Base-by-base conservation (phyloP, 2,797 vertebrate genomes). In the Periparus ater region DNA sequence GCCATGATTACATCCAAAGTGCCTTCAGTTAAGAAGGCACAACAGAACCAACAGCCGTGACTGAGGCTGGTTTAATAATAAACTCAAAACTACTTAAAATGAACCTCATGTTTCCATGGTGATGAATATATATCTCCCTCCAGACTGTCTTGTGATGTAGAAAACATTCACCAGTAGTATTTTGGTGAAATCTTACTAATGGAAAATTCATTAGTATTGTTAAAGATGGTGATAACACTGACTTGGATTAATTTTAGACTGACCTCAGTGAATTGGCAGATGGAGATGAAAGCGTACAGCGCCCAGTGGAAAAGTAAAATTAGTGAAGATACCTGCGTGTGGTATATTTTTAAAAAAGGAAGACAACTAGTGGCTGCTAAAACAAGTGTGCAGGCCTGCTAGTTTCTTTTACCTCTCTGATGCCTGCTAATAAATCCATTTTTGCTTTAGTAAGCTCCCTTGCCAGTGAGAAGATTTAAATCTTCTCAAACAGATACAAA, bases 61-160 rank as follows among this genome's bases (percentile, higher is more conserved):
- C 51, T 70, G 90, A 89, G 57, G 62, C 44, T 93, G 87, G 87
- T 44, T 93, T 86, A 85, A 91, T 95, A 95, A 93, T 92, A 80
- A 94, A 95, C 84, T 90, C 81, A 80, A 86, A 95, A 96, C 91
- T 72, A 89, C 87, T 93, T 89, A 80, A 97, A 95, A 96, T 57
- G 80, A 94, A 85, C 67, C 75, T 94, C 71, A 53, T 79, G 94
- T 95, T 96, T 95, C 84, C 85, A 91, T 88, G 88, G 85, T 78
- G 61, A 95, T 95, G 89, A 93, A 93, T 86, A 94, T 30, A 45
- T 92, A 34, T 76, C 76, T 91, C 76, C 45, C 80, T 88, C 48
- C 53, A 60, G 70, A 86, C 50, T 62, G 38, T 63, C 29, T 92
- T 76, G 68, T 76, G 89, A 93, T 81, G n/a, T 40, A 83, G 67